Evolutionary conservation across 1,140 invertebrate species (phyloP).

Genomic region (Brachystomella parvula): DNA sequence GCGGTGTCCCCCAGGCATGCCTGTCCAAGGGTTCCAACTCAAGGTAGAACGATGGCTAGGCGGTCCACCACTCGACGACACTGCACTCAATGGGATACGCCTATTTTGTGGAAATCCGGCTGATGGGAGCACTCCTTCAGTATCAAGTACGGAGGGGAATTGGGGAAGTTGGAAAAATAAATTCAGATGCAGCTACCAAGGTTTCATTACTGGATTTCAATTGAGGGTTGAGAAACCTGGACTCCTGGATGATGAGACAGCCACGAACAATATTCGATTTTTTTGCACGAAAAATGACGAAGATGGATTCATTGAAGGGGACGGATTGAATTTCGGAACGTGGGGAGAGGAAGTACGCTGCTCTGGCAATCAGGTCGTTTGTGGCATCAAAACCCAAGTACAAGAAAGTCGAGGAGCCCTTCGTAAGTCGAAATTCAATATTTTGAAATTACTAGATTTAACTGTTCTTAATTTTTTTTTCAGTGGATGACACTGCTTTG

Average conservation of each 20-base stretch:
- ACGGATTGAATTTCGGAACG: constrained; percentile 16
- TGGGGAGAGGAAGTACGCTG: constrained; percentile 9
- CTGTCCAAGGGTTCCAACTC: constrained; percentile 19
- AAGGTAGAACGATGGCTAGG: constrained; percentile 15
- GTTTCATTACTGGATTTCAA: constrained; percentile 25
- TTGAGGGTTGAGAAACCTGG: constrained; percentile 12
- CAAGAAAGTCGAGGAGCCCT: constrained; percentile 5
- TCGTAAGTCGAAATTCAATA: constrained; percentile 1
- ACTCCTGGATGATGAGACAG: constrained; percentile 21
- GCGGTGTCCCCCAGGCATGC: constrained; percentile 5
- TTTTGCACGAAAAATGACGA: constrained; percentile 16
- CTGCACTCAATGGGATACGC: constrained; percentile 21
- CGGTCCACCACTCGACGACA: constrained; percentile 20
- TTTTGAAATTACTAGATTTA: background rate
- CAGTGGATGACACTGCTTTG: constrained; percentile 22
- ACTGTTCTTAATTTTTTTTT: background rate
- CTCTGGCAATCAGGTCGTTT: constrained; percentile 8
- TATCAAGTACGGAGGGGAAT: constrained; percentile 11
- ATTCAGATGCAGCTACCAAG: constrained; percentile 15
- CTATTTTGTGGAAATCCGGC: constrained; percentile 2
- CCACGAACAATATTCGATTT: constrained; percentile 23
- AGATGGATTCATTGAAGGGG: constrained; percentile 21
- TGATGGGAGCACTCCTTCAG: background rate
- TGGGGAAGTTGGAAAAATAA: constrained; percentile 22
- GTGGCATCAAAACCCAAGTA: constrained; percentile 20